Conservation (phyloP, 2,113 vertebrate genomes). For the Centropus bengalensis region DNA sequence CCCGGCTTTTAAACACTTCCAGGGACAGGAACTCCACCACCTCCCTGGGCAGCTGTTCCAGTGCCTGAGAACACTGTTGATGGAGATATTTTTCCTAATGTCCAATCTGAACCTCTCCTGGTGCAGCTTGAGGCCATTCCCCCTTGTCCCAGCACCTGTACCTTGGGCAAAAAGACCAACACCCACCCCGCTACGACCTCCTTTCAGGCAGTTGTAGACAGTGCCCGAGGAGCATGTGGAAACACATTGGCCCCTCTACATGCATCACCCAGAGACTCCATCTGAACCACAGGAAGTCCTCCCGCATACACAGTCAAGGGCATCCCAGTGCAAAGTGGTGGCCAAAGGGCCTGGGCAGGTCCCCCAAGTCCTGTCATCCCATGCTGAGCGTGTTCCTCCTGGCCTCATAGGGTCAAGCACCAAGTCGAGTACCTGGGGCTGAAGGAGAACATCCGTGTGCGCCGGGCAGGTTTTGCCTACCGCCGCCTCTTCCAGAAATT, state of each 20-base stretch:
- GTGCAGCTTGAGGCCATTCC: too few relatives aligned
- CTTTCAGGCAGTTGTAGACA: too few relatives aligned
- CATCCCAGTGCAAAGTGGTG: rapidly evolving
- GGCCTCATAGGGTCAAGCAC: conserved; percentile 84
- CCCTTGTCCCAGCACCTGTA: too few relatives aligned
- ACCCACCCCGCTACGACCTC: too few relatives aligned
- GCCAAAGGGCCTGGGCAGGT: neutral
- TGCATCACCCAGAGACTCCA: neutral
- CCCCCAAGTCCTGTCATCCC: neutral
- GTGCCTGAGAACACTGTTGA: too few relatives aligned
- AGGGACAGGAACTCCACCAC: too few relatives aligned
- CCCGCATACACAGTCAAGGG: rapidly evolving
- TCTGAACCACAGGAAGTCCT: neutral
- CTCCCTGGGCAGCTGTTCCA: too few relatives aligned
- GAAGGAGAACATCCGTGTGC: conserved; percentile 93
- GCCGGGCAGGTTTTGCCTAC: conserved; percentile 92
- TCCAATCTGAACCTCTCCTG: too few relatives aligned
- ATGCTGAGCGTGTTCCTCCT: rapidly evolving
- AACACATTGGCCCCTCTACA: rapidly evolving
- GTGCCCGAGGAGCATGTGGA: neutral
- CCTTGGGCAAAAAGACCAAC: too few relatives aligned
- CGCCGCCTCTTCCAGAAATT: conserved; percentile 93
- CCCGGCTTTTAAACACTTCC: too few relatives aligned
- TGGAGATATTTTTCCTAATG: too few relatives aligned
- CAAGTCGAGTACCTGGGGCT: conserved; percentile 96